Percentiles rank a stretch among this genome's conserved stretches.
Conservation (phyloP, 2,888 invertebrate genomes). For the Orthonevra nobilis region DNA sequence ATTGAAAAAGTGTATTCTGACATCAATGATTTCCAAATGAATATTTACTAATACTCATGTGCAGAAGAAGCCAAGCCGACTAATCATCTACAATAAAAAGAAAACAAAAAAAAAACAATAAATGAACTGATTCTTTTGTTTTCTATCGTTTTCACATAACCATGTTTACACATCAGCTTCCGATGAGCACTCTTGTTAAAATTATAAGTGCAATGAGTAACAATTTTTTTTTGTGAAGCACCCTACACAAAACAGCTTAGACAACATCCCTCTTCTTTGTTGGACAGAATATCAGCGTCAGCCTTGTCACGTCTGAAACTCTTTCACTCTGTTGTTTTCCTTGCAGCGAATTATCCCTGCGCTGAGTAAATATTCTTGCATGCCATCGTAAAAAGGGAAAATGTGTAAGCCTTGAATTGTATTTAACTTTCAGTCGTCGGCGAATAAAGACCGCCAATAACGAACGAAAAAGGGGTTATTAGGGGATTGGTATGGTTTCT, state of each 20-base stretch:
- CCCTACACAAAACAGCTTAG: conserved; percentile 29
- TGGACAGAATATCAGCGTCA: conserved; percentile 9
- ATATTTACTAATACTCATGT: conserved; percentile 56
- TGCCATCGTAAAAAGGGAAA: conserved; percentile 17
- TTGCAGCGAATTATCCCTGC: conserved; percentile 59
- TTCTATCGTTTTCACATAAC: conserved; percentile 22
- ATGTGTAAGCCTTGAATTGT: conserved; percentile 33
- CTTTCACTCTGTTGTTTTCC: conserved; percentile 49
- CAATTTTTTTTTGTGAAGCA: conserved; percentile 67
- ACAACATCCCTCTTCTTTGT: conserved; percentile 13
- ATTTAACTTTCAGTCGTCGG: conserved; percentile 31
- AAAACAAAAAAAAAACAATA: conserved; percentile 7
- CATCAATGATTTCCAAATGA: too few species aligned
- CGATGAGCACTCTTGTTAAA: conserved; percentile 60
- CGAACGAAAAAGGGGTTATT: conserved; percentile 20
- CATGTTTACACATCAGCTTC: conserved; percentile 65
- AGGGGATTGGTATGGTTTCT: conserved; percentile 36
- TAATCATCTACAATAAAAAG: conserved; percentile 28
- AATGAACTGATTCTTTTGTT: conserved; percentile 18
- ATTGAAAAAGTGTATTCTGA: too few species aligned
- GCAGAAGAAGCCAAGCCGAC: conserved; percentile 39
- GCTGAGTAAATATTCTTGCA: conserved; percentile 56
- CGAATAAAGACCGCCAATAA: conserved; percentile 11
- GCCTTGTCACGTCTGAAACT: conserved; percentile 35
- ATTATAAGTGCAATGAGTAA: conserved; percentile 70